Base-by-base conservation (phyloP, 2,113 vertebrate species). In the Thinocorus orbignyianus region DNA sequence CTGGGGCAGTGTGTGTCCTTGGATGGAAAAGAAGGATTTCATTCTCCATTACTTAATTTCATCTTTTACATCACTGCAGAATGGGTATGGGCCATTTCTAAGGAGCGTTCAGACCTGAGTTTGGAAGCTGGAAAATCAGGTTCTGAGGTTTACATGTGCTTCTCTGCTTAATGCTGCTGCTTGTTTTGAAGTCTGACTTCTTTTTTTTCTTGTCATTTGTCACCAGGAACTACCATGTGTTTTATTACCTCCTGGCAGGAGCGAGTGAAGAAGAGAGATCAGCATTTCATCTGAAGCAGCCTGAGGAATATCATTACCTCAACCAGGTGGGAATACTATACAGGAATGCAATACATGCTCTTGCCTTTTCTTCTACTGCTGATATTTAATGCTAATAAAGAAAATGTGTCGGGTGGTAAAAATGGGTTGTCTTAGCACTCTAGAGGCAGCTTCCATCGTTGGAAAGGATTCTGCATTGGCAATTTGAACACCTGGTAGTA, bases 181-280 rank as follows among this genome's bases (percentile, higher is more conserved):
- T 89, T 44, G 4, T 55, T 92, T 84, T 76, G 7, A 25, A 84
- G 81, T 52, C 64, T 92, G 78, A 97, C 60, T 68, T 88, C 11
- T 68, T 70, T 90, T 78, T 90, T 41, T 49, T 78, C 57, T 87
- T 49, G 72, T 28, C 31, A 65, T 94, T 96, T 96, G 64, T 85
- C 95, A 95, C 81, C 92, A 99, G 99, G 97, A 99, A 99, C 98
- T 99, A 99, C 98, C 99, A 99, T 81, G 99, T 99, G 52, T 99
- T 99, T 98, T 99, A 99, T 98, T 99, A 99, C 98, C 99, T 99
- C 92, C 98, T 99, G 98, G 99, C 99, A 97, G 99, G 99, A 97
- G 98, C 99, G 5, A 99, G 98, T 60, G 99, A 99, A 95, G 99
- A 99, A 86, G 99, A 99, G 97, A 98, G 98, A 95, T 98, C 97